Base-by-base conservation (phyloP, 2,888 invertebrate genomes). In the Hipparchia semele region DNA sequence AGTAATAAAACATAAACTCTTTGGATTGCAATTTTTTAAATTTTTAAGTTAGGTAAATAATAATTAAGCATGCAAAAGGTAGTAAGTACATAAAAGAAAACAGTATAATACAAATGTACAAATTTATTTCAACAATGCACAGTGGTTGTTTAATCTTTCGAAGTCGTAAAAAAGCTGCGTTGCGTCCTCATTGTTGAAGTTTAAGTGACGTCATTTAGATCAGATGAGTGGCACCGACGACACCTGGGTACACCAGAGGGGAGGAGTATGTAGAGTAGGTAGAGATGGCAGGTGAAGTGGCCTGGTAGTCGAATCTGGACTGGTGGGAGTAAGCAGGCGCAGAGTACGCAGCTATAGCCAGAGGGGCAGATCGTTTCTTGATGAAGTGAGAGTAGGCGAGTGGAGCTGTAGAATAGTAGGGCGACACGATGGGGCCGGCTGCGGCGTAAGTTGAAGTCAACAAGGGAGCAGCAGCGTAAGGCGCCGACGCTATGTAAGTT, bases 271-370 rank as follows among this genome's bases (percentile, higher is more conserved):
- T 6, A 13, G 61, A 45, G 69, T 69, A 69, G n/a, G 61, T 61
- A 51, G 84, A 80, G 39, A 82, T 78, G 62, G 82, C 76, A 49
- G 81, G 72, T 70, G 84, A 81, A 71, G 83, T 72, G 49, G 82
- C 73, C 39, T 83, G 81, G 74, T 81, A 76, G 73, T 86, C 87
- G 53, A 86, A 79, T 75, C 87, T 81, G 67, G 85, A 84, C 74
- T 85, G 84, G 46, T 80, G 81, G 2, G 86, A 83, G 77, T 80
- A 82, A 62, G 61, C 8, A 39, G 76, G 75, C 5, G 75, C 74
- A n/a, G 71, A 13, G 69, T 74, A 76, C 6, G 71, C 58, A 68
- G 70, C 68, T 49, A 75, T 3, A 8, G 75, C 67, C 12, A 75
- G 9, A 7, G 76, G 72, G 39, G 68, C 75, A 60, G 77, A 75